Base-by-base conservation (phyloP, 2,113 vertebrate species). In the Nibea albiflora region DNA sequence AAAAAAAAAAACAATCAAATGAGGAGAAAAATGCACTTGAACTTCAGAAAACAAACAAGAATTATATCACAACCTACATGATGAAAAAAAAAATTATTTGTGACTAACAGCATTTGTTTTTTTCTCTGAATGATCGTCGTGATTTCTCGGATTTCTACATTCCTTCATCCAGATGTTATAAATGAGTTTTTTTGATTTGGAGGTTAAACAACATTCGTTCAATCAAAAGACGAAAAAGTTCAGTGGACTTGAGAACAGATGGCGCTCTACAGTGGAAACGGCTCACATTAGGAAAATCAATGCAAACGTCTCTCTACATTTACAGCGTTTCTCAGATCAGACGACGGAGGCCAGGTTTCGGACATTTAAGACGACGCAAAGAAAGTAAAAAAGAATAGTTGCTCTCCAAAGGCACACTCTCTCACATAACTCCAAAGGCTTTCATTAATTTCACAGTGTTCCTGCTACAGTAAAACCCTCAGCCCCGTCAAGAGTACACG, bases 101-200 rank as follows among this genome's bases (percentile, higher is more conserved):
- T 80, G 61, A 85, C 89, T 85, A 90, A 73, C 80, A 91, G 86
- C 83, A 82, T 88, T 47, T 57, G 56, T 69, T 76, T 87, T 35
- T 63, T 73, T 73, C 35, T 84, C 80, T 91, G 77, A 86, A 75
- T 60, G 83, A 75, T 31, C 26, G 71, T 76, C 26, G 68, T 76
- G 71, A 83, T 82, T 77, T 76, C 47, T 60, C 17, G 67, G 24
- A 26, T 26, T 85, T 47, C 85, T 86, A 90, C 79, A 79, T 84
- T 91, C 84, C 81, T 92, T 87, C 89, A 91, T 89, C 76, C 83
- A 83, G 76, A 68, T 56, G 72, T 84, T 61, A 35, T 17, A 63
- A 70, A 78, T 4, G 5, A 85, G 78, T 73, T 16, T 26, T 39
- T 68, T 10, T 42, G 22, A 76, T 85, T 69, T 61, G 2, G 46